Evolutionary conservation across 2,113 vertebrate genomes (phyloP), one percentile per base, ranked within the genome.

Genomic region (Cheilinus undulatus): DNA sequence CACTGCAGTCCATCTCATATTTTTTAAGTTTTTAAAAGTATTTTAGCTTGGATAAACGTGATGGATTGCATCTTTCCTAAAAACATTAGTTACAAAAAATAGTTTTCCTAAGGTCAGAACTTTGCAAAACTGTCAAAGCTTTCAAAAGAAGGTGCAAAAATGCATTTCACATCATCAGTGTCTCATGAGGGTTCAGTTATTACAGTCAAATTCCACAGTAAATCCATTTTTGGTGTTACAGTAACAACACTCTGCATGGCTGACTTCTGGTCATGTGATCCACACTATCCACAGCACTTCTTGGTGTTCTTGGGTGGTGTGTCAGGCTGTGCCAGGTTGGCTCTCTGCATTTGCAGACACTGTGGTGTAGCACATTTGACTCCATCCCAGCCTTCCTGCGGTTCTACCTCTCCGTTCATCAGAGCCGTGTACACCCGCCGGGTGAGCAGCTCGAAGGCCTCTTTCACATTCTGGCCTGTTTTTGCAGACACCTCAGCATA

Each of bases 401-500:
- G 63, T 19, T 84, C 76, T 65, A 93, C 74, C 52, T 86, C 67
- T 5, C 94, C 93, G 0, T 76, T 89, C 69, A 86, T 79, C 85
- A 96, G 86, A 0, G 90, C 93, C 84, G 88, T 86, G 42, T 95
- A 95, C 40, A 96, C 87, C 36, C 86, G 79, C 2, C 65, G 24
- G 0, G 93, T 83, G 53, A 96, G 71, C 69, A 92, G 91, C 77
- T 92, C 93, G 40, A 95, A 95, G 6, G 92, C 92, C 12, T 80
- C 89, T 2, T 51, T 86, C 63, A 95, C 93, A 0, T 94, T 93
- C 17, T 88, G 87, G 12, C 94, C 93, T 0, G 91, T 94, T 75
- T 95, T 95, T 48, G 95, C 92, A 0, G 95, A 97, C 0, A 92
- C 94, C 86, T 97, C 96, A 2, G 95, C 28, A 0, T 96, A 95